Base-by-base conservation (phyloP, 2,888 invertebrate genomes). In the Eilema depressum region DNA sequence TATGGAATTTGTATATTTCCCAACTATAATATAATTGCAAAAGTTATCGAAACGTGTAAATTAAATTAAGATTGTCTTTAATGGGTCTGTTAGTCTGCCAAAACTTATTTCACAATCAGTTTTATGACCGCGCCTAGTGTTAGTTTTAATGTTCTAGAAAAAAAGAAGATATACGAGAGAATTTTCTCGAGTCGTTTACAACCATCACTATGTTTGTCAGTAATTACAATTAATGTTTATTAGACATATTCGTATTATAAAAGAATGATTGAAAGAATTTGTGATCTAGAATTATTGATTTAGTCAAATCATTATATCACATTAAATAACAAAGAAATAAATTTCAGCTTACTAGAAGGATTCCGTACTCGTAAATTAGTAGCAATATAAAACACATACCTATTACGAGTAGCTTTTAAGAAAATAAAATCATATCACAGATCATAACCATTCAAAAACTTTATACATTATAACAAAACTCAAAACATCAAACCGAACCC, bases 21-120 rank as follows among this genome's bases (percentile, higher is more conserved):
- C 57, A 25, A 3, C 25, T 26, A 26, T 26, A 59, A 65, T 14
- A 65, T 33, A 57, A 61, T 53, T 28, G 25, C 20, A 60, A 26
- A 53, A 20, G 25, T 25, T 30, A 66, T 66, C 41, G 66, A 53
- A 56, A 66, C 37, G 62, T 63, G 66, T 66, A 66, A 62, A 70
- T 62, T 70, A 47, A 67, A 67, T 71, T 30, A 71, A 25, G 25
- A 47, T 70, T 70, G 62, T 60, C 66, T 63, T 33, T 67, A 67
- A 71, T 67, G 10, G 67, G 14, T 63, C 47, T 59, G 59, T 63
- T 63, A 60, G 59, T 63, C 59, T 56, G 37, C 26, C 57, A n/a
- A 23, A 12, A 63, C 25, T 63, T 26, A 59, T 37, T 64, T 57
- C 17, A 14, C 5, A 64, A 41, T 28, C 53, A 14, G 14, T 63